Evolutionary conservation across 2,797 vertebrate species (phyloP).

Genomic region (Mus spretus): DNA sequence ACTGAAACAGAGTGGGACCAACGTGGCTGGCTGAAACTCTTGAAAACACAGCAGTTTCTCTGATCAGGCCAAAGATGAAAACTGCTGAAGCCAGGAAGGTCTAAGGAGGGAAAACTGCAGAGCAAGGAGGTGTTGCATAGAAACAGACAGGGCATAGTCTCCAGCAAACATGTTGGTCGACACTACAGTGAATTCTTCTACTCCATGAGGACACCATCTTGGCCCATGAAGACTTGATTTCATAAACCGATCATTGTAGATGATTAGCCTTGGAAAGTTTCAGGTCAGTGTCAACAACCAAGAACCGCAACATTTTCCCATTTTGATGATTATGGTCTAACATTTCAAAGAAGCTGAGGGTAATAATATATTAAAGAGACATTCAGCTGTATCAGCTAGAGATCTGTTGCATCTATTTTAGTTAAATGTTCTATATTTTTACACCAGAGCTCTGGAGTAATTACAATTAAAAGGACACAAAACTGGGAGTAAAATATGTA

Average conservation of each 20-base stretch:
- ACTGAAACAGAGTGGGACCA: neutral
- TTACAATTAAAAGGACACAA: slow-evolving; percentile 78
- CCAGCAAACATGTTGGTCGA: neutral
- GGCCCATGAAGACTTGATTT: neutral
- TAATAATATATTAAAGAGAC: slow-evolving; percentile 43
- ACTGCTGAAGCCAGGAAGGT: neutral
- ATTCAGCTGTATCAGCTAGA: slow-evolving; percentile 21
- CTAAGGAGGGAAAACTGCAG: neutral
- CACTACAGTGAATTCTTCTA: neutral
- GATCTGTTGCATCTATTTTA: slow-evolving; percentile 66
- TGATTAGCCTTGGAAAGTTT: slow-evolving; percentile 54
- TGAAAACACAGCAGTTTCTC: neutral
- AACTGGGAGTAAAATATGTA: slow-evolving; percentile 71
- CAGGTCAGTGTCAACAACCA: slow-evolving; percentile 26
- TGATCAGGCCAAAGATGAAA: neutral
- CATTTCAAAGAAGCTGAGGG: slow-evolving; percentile 56
- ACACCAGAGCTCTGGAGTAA: slow-evolving; percentile 63
- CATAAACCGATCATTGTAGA: slow-evolving; percentile 9
- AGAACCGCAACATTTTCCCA: neutral
- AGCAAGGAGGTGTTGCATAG: neutral
- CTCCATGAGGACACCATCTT: neutral
- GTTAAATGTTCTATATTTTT: slow-evolving; percentile 73
- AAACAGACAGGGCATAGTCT: neutral
- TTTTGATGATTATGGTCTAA: slow-evolving; percentile 54
- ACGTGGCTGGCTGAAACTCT: neutral